Evolutionary conservation across 2,113 vertebrate species (phyloP).

Genomic region (Larimichthys crocea): DNA sequence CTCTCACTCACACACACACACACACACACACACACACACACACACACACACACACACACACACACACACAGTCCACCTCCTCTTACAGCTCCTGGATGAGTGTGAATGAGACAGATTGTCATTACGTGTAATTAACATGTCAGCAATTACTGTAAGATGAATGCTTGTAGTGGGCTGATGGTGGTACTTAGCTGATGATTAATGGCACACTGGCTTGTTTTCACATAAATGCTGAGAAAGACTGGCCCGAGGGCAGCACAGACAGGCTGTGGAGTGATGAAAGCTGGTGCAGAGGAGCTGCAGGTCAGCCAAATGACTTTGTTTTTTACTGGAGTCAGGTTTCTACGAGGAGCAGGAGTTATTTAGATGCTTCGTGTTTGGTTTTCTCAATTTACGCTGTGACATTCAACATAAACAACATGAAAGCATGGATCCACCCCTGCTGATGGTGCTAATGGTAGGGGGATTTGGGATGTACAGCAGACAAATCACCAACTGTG

Average conservation of each 20-base stretch:
- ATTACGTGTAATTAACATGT: background rate
- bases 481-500: too few relatives aligned
- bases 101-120: conserved; percentile 1
- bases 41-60: too few relatives aligned
- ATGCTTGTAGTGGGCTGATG: background rate
- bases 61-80: background rate
- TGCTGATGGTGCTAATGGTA: too few relatives aligned
- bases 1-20: too few relatives aligned
- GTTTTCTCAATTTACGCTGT: too few relatives aligned
- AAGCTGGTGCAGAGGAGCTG: background rate
- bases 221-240: background rate
- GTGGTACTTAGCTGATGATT: background rate
- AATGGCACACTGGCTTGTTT: background rate
- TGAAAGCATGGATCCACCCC: too few relatives aligned
- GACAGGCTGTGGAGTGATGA: background rate
- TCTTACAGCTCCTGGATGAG: background rate
- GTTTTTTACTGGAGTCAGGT: too few relatives aligned
- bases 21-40: too few relatives aligned
- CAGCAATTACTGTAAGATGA: conserved; percentile 6
- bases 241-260: background rate
- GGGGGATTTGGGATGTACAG: too few relatives aligned
- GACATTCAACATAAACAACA: too few relatives aligned
- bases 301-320: background rate
- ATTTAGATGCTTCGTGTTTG: too few relatives aligned
- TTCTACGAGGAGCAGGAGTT: too few relatives aligned